These are phyloP conservation scores for Hydrolagus affinis DNA, from an alignment of 2,113 vertebrate species.

Conservation along the genomic window DNA sequence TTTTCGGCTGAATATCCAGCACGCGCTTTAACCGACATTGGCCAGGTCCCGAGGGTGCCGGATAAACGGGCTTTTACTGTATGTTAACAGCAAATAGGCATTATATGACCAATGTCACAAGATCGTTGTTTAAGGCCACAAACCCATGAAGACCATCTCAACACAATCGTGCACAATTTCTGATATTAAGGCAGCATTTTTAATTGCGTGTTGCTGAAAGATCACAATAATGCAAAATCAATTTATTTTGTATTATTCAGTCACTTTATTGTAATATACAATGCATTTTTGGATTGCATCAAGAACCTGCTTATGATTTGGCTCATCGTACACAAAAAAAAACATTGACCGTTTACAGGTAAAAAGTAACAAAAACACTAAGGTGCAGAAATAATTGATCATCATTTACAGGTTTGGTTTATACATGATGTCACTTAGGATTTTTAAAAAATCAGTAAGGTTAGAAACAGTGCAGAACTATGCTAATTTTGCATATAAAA, in stretches of 20 bases:
- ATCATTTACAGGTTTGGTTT: slow-evolving; percentile 23
- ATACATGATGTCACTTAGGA: slow-evolving; percentile 25
- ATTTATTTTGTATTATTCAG: background rate
- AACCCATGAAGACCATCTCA: too few relatives aligned
- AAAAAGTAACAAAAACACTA: slow-evolving; percentile 30
- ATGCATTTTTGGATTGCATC: slow-evolving; percentile 5
- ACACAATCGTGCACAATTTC: too few relatives aligned
- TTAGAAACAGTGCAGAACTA: background rate
- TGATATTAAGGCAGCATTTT: background rate
- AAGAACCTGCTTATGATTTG: slow-evolving; percentile 1
- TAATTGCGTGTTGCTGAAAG: background rate
- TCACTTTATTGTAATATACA: slow-evolving; percentile 26
- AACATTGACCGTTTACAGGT: slow-evolving; percentile 23
- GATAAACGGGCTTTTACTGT: too few relatives aligned
- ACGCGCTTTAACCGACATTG: too few relatives aligned
- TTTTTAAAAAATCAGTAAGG: slow-evolving; percentile 13
- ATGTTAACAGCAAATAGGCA: too few relatives aligned
- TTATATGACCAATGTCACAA: too few relatives aligned
- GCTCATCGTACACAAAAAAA: slow-evolving; percentile 8
- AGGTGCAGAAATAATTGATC: slow-evolving; percentile 28
- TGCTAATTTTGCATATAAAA: background rate
- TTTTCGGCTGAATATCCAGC: too few relatives aligned
- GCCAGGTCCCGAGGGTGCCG: too few relatives aligned
- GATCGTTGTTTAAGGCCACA: too few relatives aligned
- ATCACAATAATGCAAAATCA: background rate